Evolutionary conservation across 2,888 invertebrate genomes (phyloP).

Genomic region (Mayetiola destructor): DNA sequence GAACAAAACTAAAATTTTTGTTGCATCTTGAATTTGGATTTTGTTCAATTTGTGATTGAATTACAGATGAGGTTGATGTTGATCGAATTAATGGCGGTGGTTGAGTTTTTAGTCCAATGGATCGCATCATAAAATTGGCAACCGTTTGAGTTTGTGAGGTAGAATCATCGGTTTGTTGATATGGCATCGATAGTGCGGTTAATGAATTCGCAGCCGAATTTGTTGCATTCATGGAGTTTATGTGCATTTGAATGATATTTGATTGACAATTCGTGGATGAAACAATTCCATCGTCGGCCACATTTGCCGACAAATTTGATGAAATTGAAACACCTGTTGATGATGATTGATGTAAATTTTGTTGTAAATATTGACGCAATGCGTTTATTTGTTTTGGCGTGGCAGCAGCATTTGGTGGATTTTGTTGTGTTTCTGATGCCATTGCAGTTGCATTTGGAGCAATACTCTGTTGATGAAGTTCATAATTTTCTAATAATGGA

Average conservation of each 20-base stretch:
- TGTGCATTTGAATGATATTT: background rate
- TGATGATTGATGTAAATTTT: slow-evolving; percentile 20
- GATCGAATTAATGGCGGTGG: slow-evolving; percentile 39
- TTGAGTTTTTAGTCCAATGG: background rate
- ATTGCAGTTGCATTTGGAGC: slow-evolving; percentile 27
- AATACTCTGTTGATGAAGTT: slow-evolving; percentile 15
- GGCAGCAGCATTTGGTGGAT: slow-evolving; percentile 31
- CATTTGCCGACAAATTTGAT: no score
- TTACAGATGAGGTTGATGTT: background rate
- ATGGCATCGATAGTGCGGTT: background rate
- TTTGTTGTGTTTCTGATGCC: slow-evolving; percentile 27
- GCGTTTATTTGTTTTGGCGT: slow-evolving; percentile 55
- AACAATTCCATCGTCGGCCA: no score
- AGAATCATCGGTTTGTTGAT: slow-evolving; percentile 7
- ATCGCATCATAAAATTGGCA: background rate
- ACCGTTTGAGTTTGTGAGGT: background rate
- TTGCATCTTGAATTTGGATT: slow-evolving; percentile 62
- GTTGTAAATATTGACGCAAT: slow-evolving; percentile 29
- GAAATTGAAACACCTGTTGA: background rate
- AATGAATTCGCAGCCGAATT: background rate
- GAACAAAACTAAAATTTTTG: slow-evolving; percentile 74
- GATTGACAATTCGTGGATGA: background rate
- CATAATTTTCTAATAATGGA: slow-evolving; percentile 20
- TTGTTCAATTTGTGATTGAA: slow-evolving; percentile 24
- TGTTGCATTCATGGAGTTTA: background rate